Evolutionary conservation across 2,113 vertebrate genomes (phyloP), one percentile per base, ranked within the genome.

Genomic region (Crypturellus undulatus): DNA sequence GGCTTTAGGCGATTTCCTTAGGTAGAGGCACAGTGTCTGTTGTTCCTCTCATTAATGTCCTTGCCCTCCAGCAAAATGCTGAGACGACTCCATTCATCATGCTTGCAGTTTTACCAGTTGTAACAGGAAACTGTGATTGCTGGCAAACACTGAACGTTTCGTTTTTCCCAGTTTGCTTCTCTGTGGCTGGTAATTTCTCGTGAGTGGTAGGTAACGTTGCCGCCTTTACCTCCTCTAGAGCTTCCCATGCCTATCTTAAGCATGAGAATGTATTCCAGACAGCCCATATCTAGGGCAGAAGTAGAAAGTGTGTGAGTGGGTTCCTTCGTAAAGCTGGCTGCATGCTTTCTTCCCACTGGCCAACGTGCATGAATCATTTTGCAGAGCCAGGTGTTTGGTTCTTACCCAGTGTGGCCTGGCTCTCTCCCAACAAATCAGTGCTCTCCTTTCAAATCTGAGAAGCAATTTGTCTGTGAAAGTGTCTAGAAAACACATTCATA

Each of bases 361-460:
- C 60, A 47, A 51, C 1, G 0, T 6, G 10, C 14, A 51, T 21
- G 8, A 91, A 79, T 30, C n/a, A 32, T 68, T 78, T 78, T 51
- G 59, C 25, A 17, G 4, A 67, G 12, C 19, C 88, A 93, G 68
- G 85, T 89, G 64, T 80, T 75, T 81, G 79, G 49, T 43, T 38
- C 77, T 89, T 43, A 81, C 56, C 45, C 88, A 84, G 43, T 4
- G 0, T 34, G 69, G 24, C 70, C 85, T 70, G 60, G 62, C 64
- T 79, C 4, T 42, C 56, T 81, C 65, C 67, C 83, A 87, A 28
- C 28, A 81, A 87, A 17, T 6, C 73, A 45, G n/a, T 5, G 7
- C 30, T 92, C 60, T 65, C 25, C n/a, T 86, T 96, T 92, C 43
- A 92, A 36, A 90, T 71, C 36, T 81, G 78, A 90, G 36, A 32